Evolutionary conservation across 2,888 invertebrate genomes (phyloP).

Genomic region (Trissolcus japonicus): DNA sequence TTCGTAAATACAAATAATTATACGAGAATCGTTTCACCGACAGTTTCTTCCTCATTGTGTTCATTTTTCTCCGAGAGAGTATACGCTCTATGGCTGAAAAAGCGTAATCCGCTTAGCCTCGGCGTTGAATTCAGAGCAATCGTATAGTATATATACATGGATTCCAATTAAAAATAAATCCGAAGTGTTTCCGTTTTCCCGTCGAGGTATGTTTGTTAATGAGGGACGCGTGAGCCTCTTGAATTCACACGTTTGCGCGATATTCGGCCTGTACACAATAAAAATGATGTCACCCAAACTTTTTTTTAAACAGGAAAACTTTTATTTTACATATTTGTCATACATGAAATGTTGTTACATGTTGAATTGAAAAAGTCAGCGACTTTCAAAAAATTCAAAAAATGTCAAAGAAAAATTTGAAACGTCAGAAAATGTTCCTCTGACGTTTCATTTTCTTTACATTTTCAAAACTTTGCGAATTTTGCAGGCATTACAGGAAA

Average conservation of each 20-base stretch:
- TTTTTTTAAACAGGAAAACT: not conserved
- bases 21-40: constrained; percentile 13
- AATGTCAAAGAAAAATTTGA: too few species aligned
- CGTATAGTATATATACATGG: constrained; percentile 16
- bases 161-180: constrained; percentile 33
- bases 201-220: constrained; percentile 26
- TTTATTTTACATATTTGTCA: not conserved
- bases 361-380: constrained; percentile 3
- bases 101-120: constrained; percentile 28
- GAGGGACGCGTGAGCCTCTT: constrained; percentile 1
- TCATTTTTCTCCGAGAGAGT: not conserved
- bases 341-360: not conserved
- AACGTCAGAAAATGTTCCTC: too few species aligned
- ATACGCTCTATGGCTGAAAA: too few species aligned
- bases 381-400: not conserved
- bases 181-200: constrained; percentile 15
- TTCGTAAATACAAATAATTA: constrained; percentile 18
- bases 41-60: constrained; percentile 5
- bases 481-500: too few species aligned
- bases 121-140: constrained; percentile 5
- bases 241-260: not conserved
- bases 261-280: constrained; percentile 17
- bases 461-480: too few species aligned
- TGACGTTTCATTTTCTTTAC: too few species aligned
- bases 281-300: constrained; percentile 7